Conservation (phyloP, 1,140 invertebrate species). For the Caerostris darwini region DNA sequence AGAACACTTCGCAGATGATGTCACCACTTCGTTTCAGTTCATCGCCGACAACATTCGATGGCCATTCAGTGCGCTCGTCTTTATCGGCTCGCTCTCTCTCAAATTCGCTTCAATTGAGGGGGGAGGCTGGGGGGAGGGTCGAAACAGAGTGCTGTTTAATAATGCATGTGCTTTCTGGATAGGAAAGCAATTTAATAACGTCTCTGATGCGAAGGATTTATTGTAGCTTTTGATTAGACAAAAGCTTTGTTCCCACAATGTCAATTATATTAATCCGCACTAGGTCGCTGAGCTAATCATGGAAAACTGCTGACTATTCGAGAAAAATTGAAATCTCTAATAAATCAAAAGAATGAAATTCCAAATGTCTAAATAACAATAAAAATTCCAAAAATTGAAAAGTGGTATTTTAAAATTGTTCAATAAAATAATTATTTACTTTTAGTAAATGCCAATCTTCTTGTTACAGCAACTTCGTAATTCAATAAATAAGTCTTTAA, state of each 20-base stretch:
- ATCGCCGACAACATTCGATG: neutral
- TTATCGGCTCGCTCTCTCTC: conserved; percentile 1
- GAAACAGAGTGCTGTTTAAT: neutral
- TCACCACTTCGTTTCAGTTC: neutral
- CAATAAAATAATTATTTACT: too few relatives aligned
- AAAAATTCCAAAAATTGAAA: too few relatives aligned
- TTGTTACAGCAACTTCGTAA: too few relatives aligned
- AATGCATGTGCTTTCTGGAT: neutral
- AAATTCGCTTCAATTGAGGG: neutral
- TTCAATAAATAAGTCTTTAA: too few relatives aligned
- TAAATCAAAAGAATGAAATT: too few relatives aligned
- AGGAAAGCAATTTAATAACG: neutral
- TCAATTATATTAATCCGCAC: neutral
- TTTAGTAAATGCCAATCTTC: too few relatives aligned
- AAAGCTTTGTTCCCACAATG: neutral
- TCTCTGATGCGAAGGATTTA: neutral
- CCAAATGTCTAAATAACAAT: too few relatives aligned
- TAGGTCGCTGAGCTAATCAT: too few relatives aligned
- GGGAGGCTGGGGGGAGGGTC: too few relatives aligned
- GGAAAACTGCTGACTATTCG: too few relatives aligned
- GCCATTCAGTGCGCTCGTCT: neutral
- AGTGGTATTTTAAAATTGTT: too few relatives aligned
- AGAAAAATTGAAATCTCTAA: too few relatives aligned
- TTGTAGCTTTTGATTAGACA: neutral
- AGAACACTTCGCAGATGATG: neutral